A percentile compares a stretch with the other conserved stretches of the same genome.
These are phyloP conservation scores for Psilanteris sp. DNA, from an alignment of 1,140 invertebrate genomes.

Conservation along the genomic window DNA sequence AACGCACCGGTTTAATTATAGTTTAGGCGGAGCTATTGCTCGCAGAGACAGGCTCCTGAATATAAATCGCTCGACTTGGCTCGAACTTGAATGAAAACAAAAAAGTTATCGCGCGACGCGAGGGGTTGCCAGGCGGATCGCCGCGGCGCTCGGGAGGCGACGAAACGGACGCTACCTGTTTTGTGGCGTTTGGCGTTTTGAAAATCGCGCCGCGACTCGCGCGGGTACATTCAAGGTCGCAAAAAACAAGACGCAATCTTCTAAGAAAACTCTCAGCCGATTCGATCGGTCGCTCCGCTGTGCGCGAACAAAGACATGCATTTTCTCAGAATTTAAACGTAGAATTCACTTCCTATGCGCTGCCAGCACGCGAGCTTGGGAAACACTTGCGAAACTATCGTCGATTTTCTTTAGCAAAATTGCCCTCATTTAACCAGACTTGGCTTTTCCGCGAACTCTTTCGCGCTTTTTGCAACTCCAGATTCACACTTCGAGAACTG, in stretches of 20 bases:
- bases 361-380: no score
- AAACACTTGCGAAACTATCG: no score
- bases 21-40: conserved; percentile 62
- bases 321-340: no score
- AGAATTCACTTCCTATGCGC: no score
- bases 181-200: conserved; percentile 39
- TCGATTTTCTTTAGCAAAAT: no score
- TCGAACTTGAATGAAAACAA: conserved; percentile 52
- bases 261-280: no score
- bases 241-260: neutral
- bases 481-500: no score
- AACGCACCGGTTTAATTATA: conserved; percentile 68
- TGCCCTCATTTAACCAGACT: no score
- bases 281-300: no score
- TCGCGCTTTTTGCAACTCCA: no score
- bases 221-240: conserved; percentile 20
- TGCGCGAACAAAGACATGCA: no score
- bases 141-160: conserved; percentile 28
- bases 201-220: conserved; percentile 30
- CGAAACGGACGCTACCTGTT: conserved; percentile 28
- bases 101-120: conserved; percentile 47
- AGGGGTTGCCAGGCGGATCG: conserved; percentile 47
- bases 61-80: conserved; percentile 55
- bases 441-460: no score
- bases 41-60: conserved; percentile 56